phyloP scores from a whole-genome alignment of 1,140 invertebrate species.

The Cotesia glomerata region DNA sequence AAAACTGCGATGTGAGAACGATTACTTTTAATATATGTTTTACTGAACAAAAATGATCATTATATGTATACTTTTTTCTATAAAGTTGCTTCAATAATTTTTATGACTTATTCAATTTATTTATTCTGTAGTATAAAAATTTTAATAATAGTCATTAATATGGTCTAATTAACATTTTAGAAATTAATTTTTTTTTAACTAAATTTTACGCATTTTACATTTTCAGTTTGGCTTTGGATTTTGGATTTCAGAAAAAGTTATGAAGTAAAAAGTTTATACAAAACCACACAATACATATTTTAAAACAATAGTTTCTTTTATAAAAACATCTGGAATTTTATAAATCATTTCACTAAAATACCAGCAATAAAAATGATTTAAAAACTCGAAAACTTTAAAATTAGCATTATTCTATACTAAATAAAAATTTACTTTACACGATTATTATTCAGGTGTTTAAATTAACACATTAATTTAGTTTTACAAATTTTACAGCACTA shows the following conservation, averaged over 20 bases:
- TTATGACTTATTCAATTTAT: background rate
- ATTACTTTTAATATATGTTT: background rate
- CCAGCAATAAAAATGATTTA: no score
- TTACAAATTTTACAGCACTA: no score
- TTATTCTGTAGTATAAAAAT: background rate
- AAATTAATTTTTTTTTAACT: no score
- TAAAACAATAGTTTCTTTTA: no score
- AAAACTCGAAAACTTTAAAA: no score
- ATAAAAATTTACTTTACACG: no score
- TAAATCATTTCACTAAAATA: background rate
- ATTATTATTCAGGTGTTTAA: no score
- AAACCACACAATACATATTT: no score
- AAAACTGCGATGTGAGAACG: background rate
- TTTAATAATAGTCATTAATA: background rate
- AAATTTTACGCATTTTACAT: background rate
- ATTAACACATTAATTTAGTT: no score
- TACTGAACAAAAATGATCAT: slow-evolving; percentile 5
- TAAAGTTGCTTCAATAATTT: slow-evolving; percentile 39
- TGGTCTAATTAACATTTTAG: background rate
- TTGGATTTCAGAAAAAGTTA: background rate
- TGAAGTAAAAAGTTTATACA: no score
- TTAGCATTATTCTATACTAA: no score
- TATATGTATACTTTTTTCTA: slow-evolving; percentile 38
- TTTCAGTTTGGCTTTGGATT: background rate
- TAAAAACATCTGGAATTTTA: background rate